phyloP scores from a whole-genome alignment of 2,888 invertebrate species.

The Drosophila flavopinicola region DNA sequence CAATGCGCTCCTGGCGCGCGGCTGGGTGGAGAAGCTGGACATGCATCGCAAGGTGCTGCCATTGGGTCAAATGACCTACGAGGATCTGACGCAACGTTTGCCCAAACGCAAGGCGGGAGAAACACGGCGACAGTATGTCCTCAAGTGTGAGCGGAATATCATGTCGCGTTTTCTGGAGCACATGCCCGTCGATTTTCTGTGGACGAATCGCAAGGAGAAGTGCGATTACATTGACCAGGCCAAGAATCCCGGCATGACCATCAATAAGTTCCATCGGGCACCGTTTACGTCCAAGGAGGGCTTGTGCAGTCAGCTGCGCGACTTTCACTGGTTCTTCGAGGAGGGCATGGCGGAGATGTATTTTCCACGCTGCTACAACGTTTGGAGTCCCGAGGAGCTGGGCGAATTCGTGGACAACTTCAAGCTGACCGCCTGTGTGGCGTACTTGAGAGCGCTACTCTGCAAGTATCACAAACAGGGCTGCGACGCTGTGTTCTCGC shows the following conservation, averaged over 20 bases:
- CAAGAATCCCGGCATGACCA: conserved; percentile 87
- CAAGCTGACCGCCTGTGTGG: conserved; percentile 94
- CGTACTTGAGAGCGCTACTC: conserved; percentile 91
- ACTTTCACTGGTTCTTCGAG: conserved; percentile 94
- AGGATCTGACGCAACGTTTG: conserved; percentile 82
- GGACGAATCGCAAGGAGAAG: conserved; percentile 94
- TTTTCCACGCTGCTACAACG: conserved; percentile 94
- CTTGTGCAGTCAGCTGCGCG: conserved; percentile 90
- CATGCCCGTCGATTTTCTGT: conserved; percentile 93
- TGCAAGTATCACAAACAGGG: conserved; percentile 86
- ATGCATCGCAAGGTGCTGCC: conserved; percentile 81
- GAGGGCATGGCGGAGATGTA: conserved; percentile 91
- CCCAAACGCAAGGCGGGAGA: conserved; percentile 83
- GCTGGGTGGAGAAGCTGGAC: conserved; percentile 87
- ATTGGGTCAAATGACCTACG: conserved; percentile 80
- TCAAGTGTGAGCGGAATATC: conserved; percentile 89
- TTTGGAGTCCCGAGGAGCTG: conserved; percentile 92
- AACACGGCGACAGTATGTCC: conserved; percentile 86
- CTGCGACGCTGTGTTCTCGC: conserved; percentile 86
- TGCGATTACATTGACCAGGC: conserved; percentile 84
- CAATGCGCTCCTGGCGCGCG: conserved; percentile 88
- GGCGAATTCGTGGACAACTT: conserved; percentile 95
- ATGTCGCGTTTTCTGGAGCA: conserved; percentile 91
- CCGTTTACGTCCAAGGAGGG: conserved; percentile 97
- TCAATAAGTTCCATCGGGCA: conserved; percentile 93